Conservation (phyloP, 2,888 invertebrate species). For the Subacronicta megacephala region DNA sequence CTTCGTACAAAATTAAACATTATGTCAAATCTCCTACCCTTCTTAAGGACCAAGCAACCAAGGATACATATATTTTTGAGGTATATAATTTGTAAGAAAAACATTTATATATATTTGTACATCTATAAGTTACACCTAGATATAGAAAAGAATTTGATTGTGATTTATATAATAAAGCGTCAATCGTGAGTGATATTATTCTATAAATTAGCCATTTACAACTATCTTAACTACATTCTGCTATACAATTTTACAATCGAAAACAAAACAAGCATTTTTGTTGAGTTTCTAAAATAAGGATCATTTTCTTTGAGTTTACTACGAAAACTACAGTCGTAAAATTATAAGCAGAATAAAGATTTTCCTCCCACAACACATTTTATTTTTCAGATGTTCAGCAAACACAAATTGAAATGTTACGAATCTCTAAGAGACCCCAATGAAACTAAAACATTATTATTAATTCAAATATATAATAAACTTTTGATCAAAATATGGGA, state of each 20-base stretch:
- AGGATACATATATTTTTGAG: too few species aligned
- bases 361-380: neutral
- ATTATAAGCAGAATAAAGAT: conserved; percentile 11
- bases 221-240: conserved; percentile 31
- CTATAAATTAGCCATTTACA: conserved; percentile 52
- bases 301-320: too few species aligned
- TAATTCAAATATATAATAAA: too few species aligned
- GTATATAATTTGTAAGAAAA: conserved; percentile 19
- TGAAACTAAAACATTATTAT: neutral
- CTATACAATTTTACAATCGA: conserved; percentile 23
- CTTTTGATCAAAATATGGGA: too few species aligned
- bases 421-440: neutral
- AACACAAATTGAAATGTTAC: conserved; percentile 2
- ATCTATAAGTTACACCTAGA: conserved; percentile 48
- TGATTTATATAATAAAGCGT: conserved; percentile 68
- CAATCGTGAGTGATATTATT: conserved; percentile 65
- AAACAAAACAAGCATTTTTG: neutral
- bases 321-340: conserved; percentile 9
- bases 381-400: conserved; percentile 1
- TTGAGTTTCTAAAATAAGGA: too few species aligned
- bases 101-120: conserved; percentile 42
- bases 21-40: conserved; percentile 10
- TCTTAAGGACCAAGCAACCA: conserved; percentile 22
- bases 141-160: conserved; percentile 61
- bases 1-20: neutral